phyloP scores from a whole-genome alignment of 2,113 vertebrate species.

The Drymodes brunneopygia region DNA sequence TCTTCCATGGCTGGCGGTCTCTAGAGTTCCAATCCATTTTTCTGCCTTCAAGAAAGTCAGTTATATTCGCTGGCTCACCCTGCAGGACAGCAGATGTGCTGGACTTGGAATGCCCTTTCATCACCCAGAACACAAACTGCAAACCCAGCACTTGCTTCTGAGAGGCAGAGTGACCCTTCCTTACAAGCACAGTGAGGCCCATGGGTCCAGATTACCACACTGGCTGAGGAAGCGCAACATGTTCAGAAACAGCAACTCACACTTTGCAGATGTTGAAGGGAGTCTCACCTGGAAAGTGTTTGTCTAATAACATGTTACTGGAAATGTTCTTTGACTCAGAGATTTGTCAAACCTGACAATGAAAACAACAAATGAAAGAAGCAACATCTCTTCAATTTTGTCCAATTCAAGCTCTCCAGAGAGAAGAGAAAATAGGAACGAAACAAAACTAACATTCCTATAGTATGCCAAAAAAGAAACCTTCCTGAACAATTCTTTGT shows the following conservation, averaged over 20 bases:
- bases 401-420: not conserved
- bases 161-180: not conserved
- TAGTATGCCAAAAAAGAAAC: not conserved
- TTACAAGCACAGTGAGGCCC: not conserved
- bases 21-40: not conserved
- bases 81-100: not conserved
- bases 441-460: not conserved
- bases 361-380: not conserved
- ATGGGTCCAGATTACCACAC: not conserved
- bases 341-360: not conserved
- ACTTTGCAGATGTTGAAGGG: fast-evolving
- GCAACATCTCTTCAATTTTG: not conserved
- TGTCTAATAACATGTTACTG: not conserved
- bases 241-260: not conserved
- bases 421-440: not conserved
- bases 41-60: not conserved
- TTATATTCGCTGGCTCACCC: not conserved
- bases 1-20: not conserved
- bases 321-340: not conserved
- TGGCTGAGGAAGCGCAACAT: not conserved
- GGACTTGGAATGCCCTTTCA: not conserved
- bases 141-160: not conserved
- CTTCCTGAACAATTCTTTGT: not conserved
- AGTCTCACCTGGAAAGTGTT: not conserved
- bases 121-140: not conserved